These are phyloP conservation scores for Trypoxylon attenuatum DNA, from an alignment of 2,888 invertebrate genomes.

Conservation along the genomic window DNA sequence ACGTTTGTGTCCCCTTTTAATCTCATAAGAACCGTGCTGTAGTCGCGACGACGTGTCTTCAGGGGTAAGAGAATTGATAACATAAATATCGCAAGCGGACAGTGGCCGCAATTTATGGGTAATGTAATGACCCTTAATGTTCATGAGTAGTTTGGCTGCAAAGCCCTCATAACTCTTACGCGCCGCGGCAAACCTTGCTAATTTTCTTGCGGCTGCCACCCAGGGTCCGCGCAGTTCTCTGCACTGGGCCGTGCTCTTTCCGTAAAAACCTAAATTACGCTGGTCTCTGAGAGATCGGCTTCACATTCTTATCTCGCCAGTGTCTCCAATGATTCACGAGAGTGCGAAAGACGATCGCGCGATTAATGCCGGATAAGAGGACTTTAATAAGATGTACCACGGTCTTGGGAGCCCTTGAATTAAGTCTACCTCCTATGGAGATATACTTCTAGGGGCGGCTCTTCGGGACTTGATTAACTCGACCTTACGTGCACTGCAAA, in stretches of 20 bases:
- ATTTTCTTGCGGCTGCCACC: constrained; percentile 56
- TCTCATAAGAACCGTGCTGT: constrained; percentile 21
- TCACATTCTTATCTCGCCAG: constrained; percentile 47
- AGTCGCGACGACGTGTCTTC: constrained; percentile 20
- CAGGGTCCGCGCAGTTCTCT: constrained; percentile 14
- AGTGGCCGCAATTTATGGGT: constrained; percentile 69
- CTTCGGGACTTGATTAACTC: too few species aligned
- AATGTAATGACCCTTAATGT: constrained; percentile 74
- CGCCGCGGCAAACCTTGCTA: constrained; percentile 61
- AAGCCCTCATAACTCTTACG: constrained; percentile 67
- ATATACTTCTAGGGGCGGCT: too few species aligned
- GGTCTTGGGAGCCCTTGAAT: not conserved
- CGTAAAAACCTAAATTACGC: constrained; percentile 57
- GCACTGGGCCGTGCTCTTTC: constrained; percentile 21
- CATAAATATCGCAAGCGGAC: constrained; percentile 71
- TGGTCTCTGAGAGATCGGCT: constrained; percentile 50
- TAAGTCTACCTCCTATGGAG: too few species aligned
- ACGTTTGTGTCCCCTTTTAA: too few species aligned
- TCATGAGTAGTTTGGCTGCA: constrained; percentile 70
- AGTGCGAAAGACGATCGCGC: constrained; percentile 15
- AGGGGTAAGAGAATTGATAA: constrained; percentile 62
- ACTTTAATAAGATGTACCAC: constrained; percentile 5
- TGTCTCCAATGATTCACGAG: constrained; percentile 32
- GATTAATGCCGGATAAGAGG: constrained; percentile 11
- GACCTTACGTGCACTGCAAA: too few species aligned